A percentile compares a stretch with the other conserved stretches of the same genome.
Conservation (phyloP, 1,140 invertebrate genomes). For the Drosophila fuyamai region DNA sequence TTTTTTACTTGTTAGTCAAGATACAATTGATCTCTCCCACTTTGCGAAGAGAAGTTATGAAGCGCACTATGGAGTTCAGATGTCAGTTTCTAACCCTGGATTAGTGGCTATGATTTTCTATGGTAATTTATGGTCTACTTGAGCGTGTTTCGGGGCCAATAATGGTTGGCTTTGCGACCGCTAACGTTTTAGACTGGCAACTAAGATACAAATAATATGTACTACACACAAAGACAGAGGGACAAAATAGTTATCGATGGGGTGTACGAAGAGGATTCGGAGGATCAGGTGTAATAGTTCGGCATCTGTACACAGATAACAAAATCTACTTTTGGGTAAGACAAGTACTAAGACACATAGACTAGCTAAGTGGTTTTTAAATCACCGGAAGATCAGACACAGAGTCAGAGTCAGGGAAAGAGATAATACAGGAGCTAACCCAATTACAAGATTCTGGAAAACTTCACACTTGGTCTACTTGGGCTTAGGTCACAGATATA, state of each 20-base stretch:
- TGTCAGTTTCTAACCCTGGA: background rate
- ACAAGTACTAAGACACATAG: slow-evolving; percentile 39
- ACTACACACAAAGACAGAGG: slow-evolving; percentile 20
- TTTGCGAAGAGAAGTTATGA: background rate
- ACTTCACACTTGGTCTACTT: slow-evolving; percentile 8
- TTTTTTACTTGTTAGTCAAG: background rate
- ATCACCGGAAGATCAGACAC: slow-evolving; percentile 39
- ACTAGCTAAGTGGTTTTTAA: slow-evolving; percentile 31
- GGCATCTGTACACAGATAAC: slow-evolving; percentile 19
- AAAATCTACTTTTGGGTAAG: slow-evolving; percentile 42
- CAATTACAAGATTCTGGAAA: slow-evolving; percentile 13
- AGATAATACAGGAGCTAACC: slow-evolving; percentile 33
- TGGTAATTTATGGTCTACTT: slow-evolving; percentile 2
- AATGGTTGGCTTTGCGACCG: slow-evolving; percentile 13
- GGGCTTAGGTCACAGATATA: slow-evolving; percentile 31
- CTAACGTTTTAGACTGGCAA: slow-evolving; percentile 5
- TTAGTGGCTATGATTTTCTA: slow-evolving; percentile 17
- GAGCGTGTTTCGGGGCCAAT: slow-evolving; percentile 17
- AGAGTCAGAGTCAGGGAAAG: slow-evolving; percentile 8
- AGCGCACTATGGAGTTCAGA: slow-evolving; percentile 3
- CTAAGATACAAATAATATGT: slow-evolving; percentile 7
- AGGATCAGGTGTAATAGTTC: background rate
- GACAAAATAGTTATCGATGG: background rate
- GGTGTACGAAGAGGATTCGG: slow-evolving; percentile 4
- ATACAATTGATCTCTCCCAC: no score